These are phyloP conservation scores for Labia minor DNA, from an alignment of 2,888 invertebrate genomes.

Conservation along the genomic window DNA sequence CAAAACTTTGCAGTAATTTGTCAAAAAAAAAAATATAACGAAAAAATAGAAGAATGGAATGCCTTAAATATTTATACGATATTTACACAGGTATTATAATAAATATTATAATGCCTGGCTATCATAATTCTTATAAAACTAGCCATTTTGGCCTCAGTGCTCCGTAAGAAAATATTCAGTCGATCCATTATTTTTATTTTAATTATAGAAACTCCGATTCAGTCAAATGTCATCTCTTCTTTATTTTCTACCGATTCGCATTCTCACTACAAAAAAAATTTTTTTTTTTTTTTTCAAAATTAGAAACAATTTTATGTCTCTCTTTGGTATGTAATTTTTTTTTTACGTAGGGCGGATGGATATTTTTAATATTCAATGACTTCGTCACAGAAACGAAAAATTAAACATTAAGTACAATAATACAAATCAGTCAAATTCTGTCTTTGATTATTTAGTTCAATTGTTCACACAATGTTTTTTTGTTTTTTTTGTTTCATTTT, in stretches of 20 bases:
- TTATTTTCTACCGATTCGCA: background rate
- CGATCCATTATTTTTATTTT: slow-evolving; percentile 3
- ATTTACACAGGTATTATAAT: background rate
- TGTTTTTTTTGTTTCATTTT: background rate
- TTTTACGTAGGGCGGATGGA: slow-evolving; percentile 6
- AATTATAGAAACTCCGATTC: slow-evolving; percentile 15
- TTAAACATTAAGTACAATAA: slow-evolving; percentile 1
- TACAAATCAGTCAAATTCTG: background rate
- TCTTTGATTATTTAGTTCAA: background rate
- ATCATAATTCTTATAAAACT: slow-evolving; percentile 8
- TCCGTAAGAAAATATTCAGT: background rate
- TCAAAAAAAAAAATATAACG: background rate
- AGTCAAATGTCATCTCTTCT: background rate
- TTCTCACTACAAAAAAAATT: slow-evolving; percentile 8
- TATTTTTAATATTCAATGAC: background rate
- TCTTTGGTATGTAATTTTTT: background rate
- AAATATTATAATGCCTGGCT: background rate
- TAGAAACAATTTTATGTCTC: slow-evolving; percentile 13
- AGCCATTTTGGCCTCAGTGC: slow-evolving; percentile 14
- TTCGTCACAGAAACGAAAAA: background rate
- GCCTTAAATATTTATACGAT: background rate
- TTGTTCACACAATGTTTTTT: background rate
- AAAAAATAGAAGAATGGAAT: background rate
- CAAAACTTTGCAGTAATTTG: background rate
- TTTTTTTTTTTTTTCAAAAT: slow-evolving; percentile 1